phyloP scores from a whole-genome alignment of 2,888 invertebrate species.

The Fragum fragum region DNA sequence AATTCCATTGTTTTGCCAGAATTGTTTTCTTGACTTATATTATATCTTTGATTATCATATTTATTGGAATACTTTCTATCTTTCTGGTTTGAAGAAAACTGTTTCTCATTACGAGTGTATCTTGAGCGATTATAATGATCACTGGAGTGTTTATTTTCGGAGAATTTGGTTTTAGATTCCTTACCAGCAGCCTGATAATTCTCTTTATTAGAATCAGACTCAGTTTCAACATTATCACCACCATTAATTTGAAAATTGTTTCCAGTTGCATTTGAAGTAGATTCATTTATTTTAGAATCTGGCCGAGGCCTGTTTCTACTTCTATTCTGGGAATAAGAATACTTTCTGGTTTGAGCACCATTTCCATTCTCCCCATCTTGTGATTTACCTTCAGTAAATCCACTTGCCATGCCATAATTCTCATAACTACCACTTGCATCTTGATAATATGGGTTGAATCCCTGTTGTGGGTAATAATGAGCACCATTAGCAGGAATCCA shows the following conservation, averaged over 20 bases:
- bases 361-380: background rate
- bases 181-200: background rate
- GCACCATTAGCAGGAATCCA: background rate
- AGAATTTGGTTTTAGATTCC: too few species aligned
- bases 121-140: background rate
- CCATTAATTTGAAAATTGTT: background rate
- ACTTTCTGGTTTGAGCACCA: constrained; percentile 44
- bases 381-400: background rate
- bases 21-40: background rate
- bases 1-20: background rate
- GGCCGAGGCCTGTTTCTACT: constrained; percentile 52
- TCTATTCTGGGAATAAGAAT: constrained; percentile 67
- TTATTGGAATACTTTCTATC: constrained; percentile 21
- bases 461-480: background rate
- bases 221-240: background rate
- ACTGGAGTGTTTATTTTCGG: background rate
- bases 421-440: constrained; percentile 4
- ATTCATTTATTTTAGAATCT: constrained; percentile 13
- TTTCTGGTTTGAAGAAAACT: background rate
- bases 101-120: background rate
- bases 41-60: background rate
- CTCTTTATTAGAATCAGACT: background rate
- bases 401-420: background rate
- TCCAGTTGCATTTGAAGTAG: background rate
- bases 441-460: constrained; percentile 1